Evolutionary conservation across 2,888 invertebrate genomes (phyloP).

Genomic region (Hipparchia sbordonii): DNA sequence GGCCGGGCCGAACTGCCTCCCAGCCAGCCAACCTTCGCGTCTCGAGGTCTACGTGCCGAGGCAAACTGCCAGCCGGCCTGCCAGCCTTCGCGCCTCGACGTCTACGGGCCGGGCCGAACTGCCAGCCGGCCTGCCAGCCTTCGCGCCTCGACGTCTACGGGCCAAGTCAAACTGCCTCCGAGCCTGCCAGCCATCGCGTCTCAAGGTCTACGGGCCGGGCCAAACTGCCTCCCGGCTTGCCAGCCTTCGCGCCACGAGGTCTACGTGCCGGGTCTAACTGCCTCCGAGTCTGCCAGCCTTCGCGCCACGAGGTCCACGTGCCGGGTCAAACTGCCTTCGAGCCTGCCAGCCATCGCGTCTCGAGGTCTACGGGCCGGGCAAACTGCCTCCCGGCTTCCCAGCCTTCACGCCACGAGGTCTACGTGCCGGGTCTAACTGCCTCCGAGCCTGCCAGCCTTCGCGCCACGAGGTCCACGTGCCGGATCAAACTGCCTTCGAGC

Average conservation of each 20-base stretch:
- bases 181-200: background rate
- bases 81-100: background rate
- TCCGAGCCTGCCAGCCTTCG: background rate
- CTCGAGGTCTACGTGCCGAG: background rate
- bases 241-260: too few species aligned
- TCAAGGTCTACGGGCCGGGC: too few species aligned
- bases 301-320: background rate
- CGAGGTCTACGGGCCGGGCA: too few species aligned
- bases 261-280: too few species aligned
- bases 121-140: background rate
- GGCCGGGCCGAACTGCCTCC: background rate
- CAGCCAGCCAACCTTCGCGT: background rate
- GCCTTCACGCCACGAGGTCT: background rate
- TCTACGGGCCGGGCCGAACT: background rate
- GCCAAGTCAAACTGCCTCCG: background rate
- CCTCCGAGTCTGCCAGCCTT: background rate
- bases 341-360: too few species aligned
- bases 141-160: background rate
- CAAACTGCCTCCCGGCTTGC: too few species aligned
- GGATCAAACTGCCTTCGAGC: background rate
- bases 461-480: background rate
- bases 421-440: background rate
- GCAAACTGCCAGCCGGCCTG: background rate
- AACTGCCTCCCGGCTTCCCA: too few species aligned
- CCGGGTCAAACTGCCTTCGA: background rate